phyloP scores from a whole-genome alignment of 2,888 invertebrate species.

The Rhamnusium bicolor region DNA sequence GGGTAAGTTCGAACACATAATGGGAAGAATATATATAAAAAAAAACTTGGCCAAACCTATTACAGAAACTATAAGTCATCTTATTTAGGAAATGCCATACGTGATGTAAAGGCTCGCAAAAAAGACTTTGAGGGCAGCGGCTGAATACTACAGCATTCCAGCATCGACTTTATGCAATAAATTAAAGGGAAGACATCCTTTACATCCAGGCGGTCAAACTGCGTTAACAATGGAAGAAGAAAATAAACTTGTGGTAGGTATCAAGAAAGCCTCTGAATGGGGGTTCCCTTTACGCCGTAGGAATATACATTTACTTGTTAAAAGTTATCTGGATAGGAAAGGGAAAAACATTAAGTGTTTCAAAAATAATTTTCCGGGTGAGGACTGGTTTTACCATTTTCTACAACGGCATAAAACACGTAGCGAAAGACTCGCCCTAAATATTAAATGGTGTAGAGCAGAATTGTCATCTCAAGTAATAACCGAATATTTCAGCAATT shows the following conservation, averaged over 20 bases:
- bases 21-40: too few species aligned
- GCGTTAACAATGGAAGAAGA: background rate
- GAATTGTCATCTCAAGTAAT: background rate
- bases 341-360: background rate
- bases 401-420: background rate
- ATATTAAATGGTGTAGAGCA: background rate
- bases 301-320: background rate
- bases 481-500: background rate
- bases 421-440: background rate
- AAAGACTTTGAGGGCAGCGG: background rate
- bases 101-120: background rate
- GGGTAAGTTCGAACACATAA: too few species aligned
- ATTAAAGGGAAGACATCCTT: background rate
- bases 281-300: background rate
- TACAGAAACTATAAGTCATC: too few species aligned
- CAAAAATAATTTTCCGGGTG: background rate
- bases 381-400: background rate
- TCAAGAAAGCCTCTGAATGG: background rate
- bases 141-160: background rate
- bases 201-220: background rate
- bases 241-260: background rate
- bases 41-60: too few species aligned
- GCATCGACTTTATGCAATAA: background rate
- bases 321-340: background rate
- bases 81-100: background rate